Percentiles rank a stretch among this genome's conserved stretches.
Conservation (phyloP, 2,113 vertebrate species). For the Mormyrus iriodes region DNA sequence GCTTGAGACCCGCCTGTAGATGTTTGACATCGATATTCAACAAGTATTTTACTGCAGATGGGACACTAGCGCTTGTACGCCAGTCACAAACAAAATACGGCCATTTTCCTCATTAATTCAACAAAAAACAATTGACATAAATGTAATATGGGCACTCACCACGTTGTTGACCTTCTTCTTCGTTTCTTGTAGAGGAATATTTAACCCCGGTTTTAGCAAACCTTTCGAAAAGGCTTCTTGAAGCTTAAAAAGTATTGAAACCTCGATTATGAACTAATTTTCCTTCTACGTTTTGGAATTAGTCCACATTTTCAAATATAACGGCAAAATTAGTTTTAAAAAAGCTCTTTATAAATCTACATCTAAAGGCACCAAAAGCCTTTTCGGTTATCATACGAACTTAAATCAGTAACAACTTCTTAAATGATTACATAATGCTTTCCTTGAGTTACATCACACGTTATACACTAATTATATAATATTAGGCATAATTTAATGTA, state of each 20-base stretch:
- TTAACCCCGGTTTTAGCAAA: constrained; percentile 81
- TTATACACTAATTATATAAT: neutral
- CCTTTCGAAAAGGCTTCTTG: constrained; percentile 81
- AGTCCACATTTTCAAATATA: neutral
- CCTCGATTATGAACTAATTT: neutral
- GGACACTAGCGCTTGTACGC: neutral
- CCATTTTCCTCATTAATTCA: neutral
- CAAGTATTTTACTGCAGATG: neutral
- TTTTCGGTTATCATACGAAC: neutral
- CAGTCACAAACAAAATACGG: neutral
- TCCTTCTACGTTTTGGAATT: neutral
- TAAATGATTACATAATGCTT: neutral
- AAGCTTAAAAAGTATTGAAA: constrained; percentile 57
- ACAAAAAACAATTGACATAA: neutral
- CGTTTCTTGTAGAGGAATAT: constrained; percentile 67
- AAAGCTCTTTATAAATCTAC: neutral
- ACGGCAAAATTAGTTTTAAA: neutral
- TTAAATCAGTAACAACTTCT: neutral
- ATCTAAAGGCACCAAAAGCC: neutral
- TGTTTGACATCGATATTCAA: neutral
- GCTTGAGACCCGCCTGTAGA: constrained; percentile 73
- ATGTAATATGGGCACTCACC: constrained; percentile 59
- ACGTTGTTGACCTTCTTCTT: constrained; percentile 67
- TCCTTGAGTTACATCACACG: neutral
- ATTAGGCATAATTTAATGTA: neutral